Base-by-base conservation (phyloP, 2,888 invertebrate species). In the Venustoraphidia nigricollis region DNA sequence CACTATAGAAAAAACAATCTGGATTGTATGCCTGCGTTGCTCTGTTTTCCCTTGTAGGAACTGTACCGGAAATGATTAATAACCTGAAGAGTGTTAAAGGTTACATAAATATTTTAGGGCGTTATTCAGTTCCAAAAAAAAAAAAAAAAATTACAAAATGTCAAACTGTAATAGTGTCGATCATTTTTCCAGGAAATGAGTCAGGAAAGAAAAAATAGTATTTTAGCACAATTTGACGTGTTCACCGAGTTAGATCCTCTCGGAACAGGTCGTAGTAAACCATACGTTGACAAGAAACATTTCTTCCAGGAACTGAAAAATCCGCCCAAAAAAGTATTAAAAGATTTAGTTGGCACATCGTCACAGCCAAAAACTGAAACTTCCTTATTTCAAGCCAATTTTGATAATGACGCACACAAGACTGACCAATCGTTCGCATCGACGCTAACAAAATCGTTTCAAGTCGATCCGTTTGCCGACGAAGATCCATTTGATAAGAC, bases 231-330 rank as follows among this genome's bases (percentile, higher is more conserved):
- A 66, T 79, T 82, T 72, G 90, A 90, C 72, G 87, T 92, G 59
- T 93, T 93, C 75, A 90, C 89, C 56, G 92, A 93, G 66, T 73
- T 93, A 68, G 92, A 93, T 76, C 93, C 93, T 52, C 73, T 92
- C 64, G 92, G 92, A 63, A 91, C 89, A 58, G 90, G 91, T 62
- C 80, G 86, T 68, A 87, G 83, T 69, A 87, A 86, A 70, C 92
- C 92, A 53, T 93, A 91, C 73, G 81, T 92, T 63, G 92, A 93
- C 76, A 90, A 90, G 72, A 92, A 92, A 76, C 88, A 90, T 71
- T 93, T 93, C 75, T 93, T 93, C 76, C 89, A 91, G 74, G 90
- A 92, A 68, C 76, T 92, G 62, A 92, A 92, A 74, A 91, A 92
- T 70, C 92, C 92, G 57, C 90, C 91, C 58, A 90, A 91, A 73